Base-by-base conservation (phyloP, 2,113 vertebrate species). In the Ophiodon elongatus region DNA sequence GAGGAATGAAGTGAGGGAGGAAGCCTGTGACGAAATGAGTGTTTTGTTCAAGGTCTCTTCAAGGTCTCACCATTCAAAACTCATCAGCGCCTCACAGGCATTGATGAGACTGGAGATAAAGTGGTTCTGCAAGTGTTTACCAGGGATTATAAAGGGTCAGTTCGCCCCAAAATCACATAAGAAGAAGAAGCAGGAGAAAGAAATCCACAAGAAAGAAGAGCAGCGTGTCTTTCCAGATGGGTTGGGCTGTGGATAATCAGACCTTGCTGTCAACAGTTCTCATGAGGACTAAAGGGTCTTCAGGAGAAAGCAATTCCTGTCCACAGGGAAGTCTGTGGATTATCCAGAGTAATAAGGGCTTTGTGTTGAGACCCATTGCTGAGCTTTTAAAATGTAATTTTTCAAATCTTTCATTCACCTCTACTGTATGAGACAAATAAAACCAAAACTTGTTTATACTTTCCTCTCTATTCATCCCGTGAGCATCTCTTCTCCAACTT, bases 21-120 rank as follows among this genome's bases (percentile, higher is more conserved):
- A 29, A 11, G 57, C 41, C 19, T 25, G 77, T 35, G 31, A 63
- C 63, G 73, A 83, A 77, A 65, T 23, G 6, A 54, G 47, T 39
- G 35, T 80, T 76, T 89, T 80, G 50, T 84, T 80, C 73, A 90
- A 92, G 85, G 86, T 83, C 79, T 72, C 25, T 43, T 57, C 83
- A 86, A 83, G 84, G 87, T 85, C 79, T 76, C 25, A 25, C 76
- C 70, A 70, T 89, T 89, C 73, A 84, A 59, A 83, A 80, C 25
- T 73, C 81, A 77, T 85, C 78, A 21, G 29, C 52, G 73, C 54
- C 65, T 63, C 65, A 83, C 29, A 80, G 72, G 9, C 15, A 17
- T 17, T 31, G 76, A 79, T 74, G 78, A 74, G 25, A 67, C 3
- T 0, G 37, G 64, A 56, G 54, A 83, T 60, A 54, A 69, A 64